Evolutionary conservation across 2,888 invertebrate species (phyloP).

Genomic region (Erebia ligea): DNA sequence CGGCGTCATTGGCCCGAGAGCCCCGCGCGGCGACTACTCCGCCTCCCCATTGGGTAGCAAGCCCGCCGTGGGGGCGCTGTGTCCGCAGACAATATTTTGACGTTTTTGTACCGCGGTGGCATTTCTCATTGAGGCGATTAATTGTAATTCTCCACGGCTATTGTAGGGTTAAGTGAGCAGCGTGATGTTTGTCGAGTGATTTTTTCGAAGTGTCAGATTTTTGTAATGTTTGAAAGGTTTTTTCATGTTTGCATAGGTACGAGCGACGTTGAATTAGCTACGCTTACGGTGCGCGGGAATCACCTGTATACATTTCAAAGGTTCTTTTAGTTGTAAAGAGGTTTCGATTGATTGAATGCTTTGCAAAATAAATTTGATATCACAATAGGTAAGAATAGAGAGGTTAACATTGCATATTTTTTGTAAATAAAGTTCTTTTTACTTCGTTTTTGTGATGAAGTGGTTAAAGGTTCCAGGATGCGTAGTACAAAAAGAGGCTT

Average conservation of each 20-base stretch:
- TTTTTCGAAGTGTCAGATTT: conserved; percentile 36
- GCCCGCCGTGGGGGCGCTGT: conserved; percentile 65
- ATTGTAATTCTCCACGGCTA: conserved; percentile 81
- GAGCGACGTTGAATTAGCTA: conserved; percentile 21
- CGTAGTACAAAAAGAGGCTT: conserved; percentile 26
- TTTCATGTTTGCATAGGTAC: conserved; percentile 32
- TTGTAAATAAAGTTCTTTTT: conserved; percentile 18
- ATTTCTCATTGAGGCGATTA: conserved; percentile 78
- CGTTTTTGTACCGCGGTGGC: conserved; percentile 78
- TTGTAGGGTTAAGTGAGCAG: conserved; percentile 81
- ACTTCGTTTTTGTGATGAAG: conserved; percentile 24
- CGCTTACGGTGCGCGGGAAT: conserved; percentile 25
- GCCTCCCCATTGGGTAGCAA: conserved; percentile 71
- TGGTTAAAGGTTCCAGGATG: conserved; percentile 31
- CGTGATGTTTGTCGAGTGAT: conserved; percentile 45
- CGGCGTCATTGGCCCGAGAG: conserved; percentile 71
- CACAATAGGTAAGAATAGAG: conserved; percentile 22
- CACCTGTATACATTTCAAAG: conserved; percentile 34
- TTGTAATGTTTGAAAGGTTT: conserved; percentile 51
- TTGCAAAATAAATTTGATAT: conserved; percentile 19
- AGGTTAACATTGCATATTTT: conserved; percentile 23
- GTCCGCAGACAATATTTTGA: conserved; percentile 75
- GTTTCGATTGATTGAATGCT: conserved; percentile 9
- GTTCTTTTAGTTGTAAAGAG: conserved; percentile 19
- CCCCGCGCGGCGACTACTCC: conserved; percentile 62